These are phyloP conservation scores for Mimumesa dahlbomi DNA, from an alignment of 2,888 invertebrate species.

Conservation along the genomic window DNA sequence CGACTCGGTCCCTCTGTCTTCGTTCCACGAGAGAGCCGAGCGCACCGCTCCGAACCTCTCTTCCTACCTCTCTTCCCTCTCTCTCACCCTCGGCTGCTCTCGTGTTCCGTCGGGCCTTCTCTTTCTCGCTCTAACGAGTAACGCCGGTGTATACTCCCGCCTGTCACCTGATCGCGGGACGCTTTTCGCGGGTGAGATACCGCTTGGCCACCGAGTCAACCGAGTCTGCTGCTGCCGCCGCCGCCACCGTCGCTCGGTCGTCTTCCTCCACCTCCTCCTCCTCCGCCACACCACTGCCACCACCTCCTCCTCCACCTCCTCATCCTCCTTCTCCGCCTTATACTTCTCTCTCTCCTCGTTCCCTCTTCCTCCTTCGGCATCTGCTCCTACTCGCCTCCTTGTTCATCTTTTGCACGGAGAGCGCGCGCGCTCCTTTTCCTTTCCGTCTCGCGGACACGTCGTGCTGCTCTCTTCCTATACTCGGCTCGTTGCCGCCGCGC, in stretches of 20 bases:
- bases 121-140: slow-evolving; percentile 61
- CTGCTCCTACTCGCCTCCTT: slow-evolving; percentile 40
- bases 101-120: slow-evolving; percentile 46
- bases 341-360: slow-evolving; percentile 16
- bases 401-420: slow-evolving; percentile 20
- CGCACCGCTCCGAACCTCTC: slow-evolving; percentile 42
- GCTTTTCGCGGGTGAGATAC: slow-evolving; percentile 78
- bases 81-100: slow-evolving; percentile 50
- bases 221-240: slow-evolving; percentile 63
- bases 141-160: slow-evolving; percentile 68
- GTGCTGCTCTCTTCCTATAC: slow-evolving; percentile 56
- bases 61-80: no score
- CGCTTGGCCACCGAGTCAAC: slow-evolving; percentile 75
- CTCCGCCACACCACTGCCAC: slow-evolving; percentile 24
- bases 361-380: slow-evolving; percentile 41
- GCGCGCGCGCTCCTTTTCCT: slow-evolving; percentile 37
- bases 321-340: slow-evolving; percentile 43
- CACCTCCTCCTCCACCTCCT: slow-evolving; percentile 24
- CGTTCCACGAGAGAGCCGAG: slow-evolving; percentile 28
- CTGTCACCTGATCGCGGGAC: slow-evolving; percentile 78
- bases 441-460: slow-evolving; percentile 53
- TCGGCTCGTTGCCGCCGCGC: slow-evolving; percentile 63
- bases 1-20: slow-evolving; percentile 31
- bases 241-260: slow-evolving; percentile 44
- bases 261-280: slow-evolving; percentile 44